These are phyloP conservation scores for Drosophila elegans DNA, from an alignment of 1,140 invertebrate species.

Conservation along the genomic window DNA sequence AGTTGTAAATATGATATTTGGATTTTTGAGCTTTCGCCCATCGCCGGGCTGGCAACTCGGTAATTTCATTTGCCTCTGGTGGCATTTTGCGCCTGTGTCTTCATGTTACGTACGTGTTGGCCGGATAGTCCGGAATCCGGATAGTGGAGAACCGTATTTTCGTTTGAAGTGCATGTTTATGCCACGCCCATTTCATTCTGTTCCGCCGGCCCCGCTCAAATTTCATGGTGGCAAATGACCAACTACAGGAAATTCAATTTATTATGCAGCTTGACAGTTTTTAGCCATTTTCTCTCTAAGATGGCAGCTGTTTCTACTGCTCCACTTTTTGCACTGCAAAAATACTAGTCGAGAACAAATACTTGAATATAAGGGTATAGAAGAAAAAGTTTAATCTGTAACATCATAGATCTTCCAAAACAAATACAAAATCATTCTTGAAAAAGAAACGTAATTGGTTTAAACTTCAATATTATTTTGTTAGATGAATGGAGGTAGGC, in stretches of 20 bases:
- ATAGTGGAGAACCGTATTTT: constrained; percentile 33
- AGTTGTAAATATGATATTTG: constrained; percentile 81
- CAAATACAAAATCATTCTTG: too few relatives aligned
- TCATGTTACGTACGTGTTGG: constrained; percentile 66
- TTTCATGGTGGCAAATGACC: constrained; percentile 77
- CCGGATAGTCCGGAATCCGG: constrained; percentile 11
- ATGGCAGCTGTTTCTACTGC: constrained; percentile 59
- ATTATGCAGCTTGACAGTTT: constrained; percentile 79
- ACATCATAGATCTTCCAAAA: too few relatives aligned
- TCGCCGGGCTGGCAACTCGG: constrained; percentile 41
- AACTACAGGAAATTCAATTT: constrained; percentile 79
- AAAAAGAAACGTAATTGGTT: too few relatives aligned
- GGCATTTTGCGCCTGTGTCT: constrained; percentile 57
- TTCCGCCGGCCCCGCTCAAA: constrained; percentile 16
- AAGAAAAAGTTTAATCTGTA: too few relatives aligned
- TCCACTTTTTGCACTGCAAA: constrained; percentile 6
- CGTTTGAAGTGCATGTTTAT: constrained; percentile 63
- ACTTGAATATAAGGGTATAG: too few relatives aligned
- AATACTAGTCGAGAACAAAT: not conserved
- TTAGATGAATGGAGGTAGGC: too few relatives aligned
- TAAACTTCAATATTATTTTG: too few relatives aligned
- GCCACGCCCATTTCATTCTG: constrained; percentile 42
- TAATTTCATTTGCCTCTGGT: constrained; percentile 79
- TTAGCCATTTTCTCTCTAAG: constrained; percentile 62
- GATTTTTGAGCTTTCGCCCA: constrained; percentile 65